Evolutionary conservation across 2,797 vertebrate genomes (phyloP).

Genomic region (Myripristis murdjan): DNA sequence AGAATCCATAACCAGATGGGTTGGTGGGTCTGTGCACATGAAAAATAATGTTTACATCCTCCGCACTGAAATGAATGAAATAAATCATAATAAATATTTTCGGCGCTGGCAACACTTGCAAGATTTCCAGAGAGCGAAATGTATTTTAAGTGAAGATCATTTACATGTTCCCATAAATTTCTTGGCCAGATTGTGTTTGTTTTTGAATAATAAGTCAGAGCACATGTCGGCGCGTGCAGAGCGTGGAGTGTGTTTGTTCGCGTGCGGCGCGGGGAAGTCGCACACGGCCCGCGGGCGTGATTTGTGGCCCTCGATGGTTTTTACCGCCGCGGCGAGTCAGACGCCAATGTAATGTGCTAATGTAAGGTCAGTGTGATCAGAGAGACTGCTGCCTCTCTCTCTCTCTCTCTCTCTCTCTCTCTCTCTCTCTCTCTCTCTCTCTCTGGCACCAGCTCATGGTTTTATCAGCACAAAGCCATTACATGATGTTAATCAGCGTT

Average conservation of each 20-base stretch:
- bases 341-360: conserved; percentile 15
- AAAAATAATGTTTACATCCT: no score
- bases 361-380: conserved; percentile 28
- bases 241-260: neutral
- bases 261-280: neutral
- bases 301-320: neutral
- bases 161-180: no score
- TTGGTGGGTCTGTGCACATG: no score
- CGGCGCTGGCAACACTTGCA: no score
- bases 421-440: neutral
- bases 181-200: no score
- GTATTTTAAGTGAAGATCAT: no score
- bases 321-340: conserved; percentile 13
- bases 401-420: conserved; percentile 6
- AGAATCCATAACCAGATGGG: no score
- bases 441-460: neutral
- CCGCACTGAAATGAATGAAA: no score
- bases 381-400: conserved; percentile 7
- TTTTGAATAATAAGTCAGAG: no score
- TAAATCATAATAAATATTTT: no score
- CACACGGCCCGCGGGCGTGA: neutral
- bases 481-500: neutral
- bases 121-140: no score
- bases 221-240: neutral
- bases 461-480: neutral